These are phyloP conservation scores for Varecia variegata DNA, from an alignment of 2,797 vertebrate species.

Conservation along the genomic window DNA sequence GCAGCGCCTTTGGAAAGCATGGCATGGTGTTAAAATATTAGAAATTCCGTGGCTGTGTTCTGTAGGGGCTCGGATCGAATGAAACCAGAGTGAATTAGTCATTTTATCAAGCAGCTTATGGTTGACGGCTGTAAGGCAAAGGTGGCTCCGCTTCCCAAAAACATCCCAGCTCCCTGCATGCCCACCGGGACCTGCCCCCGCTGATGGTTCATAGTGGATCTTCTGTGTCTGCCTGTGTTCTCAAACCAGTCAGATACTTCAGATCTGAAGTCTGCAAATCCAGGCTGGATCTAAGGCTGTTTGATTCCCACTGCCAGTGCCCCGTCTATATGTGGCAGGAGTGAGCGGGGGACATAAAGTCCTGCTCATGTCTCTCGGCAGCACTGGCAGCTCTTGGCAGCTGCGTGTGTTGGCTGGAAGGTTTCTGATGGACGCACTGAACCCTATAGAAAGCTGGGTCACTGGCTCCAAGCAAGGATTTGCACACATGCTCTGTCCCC, in stretches of 20 bases:
- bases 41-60: not conserved
- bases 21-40: not conserved
- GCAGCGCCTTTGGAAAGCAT: not conserved
- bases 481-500: not conserved
- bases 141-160: not conserved
- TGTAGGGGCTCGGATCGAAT: not conserved
- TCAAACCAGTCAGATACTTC: not conserved
- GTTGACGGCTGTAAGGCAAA: not conserved
- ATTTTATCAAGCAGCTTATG: slow-evolving; percentile 23
- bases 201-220: not conserved
- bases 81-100: slow-evolving; percentile 5
- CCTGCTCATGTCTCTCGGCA: not conserved
- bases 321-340: not conserved
- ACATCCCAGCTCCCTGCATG: rapidly evolving
- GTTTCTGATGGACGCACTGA: not conserved
- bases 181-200: not conserved
- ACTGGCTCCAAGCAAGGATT: rapidly evolving
- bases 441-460: not conserved
- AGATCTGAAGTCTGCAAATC: not conserved
- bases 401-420: rapidly evolving
- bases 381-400: not conserved
- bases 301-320: not conserved
- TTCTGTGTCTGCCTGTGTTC: not conserved
- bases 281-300: not conserved
- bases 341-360: not conserved